Evolutionary conservation across 2,888 invertebrate genomes (phyloP).

Genomic region (Xestia c-nigrum): DNA sequence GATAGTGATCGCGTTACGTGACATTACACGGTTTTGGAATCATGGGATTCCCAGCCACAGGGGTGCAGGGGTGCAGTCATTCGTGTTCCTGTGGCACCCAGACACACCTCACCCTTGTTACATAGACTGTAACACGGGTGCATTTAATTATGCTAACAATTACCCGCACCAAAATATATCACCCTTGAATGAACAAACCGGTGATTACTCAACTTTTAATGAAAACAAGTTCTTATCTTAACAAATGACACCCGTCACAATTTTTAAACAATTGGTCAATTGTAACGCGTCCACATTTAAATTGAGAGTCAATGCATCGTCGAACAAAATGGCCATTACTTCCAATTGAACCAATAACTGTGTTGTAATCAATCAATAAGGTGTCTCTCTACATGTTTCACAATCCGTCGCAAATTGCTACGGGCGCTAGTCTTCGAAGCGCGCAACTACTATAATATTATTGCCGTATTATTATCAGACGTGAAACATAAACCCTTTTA

Average conservation of each 20-base stretch:
- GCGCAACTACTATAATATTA: slow-evolving; percentile 20
- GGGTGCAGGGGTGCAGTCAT: slow-evolving; percentile 46
- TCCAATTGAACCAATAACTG: slow-evolving; percentile 65
- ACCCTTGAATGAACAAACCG: slow-evolving; percentile 14
- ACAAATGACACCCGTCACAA: slow-evolving; percentile 28
- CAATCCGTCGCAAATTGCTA: slow-evolving; percentile 31
- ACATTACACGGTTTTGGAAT: slow-evolving; percentile 46
- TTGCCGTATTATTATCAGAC: slow-evolving; percentile 44
- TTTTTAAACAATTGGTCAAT: slow-evolving; percentile 60
- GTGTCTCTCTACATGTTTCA: slow-evolving; percentile 44
- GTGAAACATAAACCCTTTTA: slow-evolving; percentile 57
- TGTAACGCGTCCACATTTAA: slow-evolving; percentile 59
- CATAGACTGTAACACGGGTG: slow-evolving; percentile 25
- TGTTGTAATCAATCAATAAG: slow-evolving; percentile 61
- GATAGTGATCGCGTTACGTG: slow-evolving; percentile 56
- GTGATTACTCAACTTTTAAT: slow-evolving; percentile 30
- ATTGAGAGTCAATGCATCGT: slow-evolving; percentile 63
- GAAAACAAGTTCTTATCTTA: slow-evolving; percentile 23
- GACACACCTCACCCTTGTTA: slow-evolving; percentile 40
- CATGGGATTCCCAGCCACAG: slow-evolving; percentile 53
- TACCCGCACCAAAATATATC: slow-evolving; percentile 1
- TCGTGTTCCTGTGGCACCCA: slow-evolving; percentile 27
- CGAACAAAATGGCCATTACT: slow-evolving; percentile 52
- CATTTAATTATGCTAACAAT: slow-evolving; percentile 55
- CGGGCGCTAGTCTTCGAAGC: slow-evolving; percentile 10